These are phyloP conservation scores for Brotula barbata DNA, from an alignment of 2,797 vertebrate genomes.

Conservation along the genomic window DNA sequence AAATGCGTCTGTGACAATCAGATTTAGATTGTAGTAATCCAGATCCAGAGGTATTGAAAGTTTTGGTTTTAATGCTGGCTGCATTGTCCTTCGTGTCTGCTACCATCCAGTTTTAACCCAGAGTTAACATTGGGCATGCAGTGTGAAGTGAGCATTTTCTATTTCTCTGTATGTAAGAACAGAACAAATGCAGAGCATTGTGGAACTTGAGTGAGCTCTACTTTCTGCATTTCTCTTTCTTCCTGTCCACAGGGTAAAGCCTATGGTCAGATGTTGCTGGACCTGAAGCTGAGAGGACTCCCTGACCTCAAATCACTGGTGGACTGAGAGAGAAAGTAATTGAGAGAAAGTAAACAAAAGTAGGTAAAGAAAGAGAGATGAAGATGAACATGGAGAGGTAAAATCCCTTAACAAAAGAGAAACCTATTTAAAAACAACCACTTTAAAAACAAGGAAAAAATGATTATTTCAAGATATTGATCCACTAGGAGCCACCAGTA, in stretches of 20 bases:
- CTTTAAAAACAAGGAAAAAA: not conserved
- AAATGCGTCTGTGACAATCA: no score
- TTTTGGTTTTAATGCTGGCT: no score
- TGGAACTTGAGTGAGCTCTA: no score
- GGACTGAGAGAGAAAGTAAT: constrained; percentile 63
- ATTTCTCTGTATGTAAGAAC: no score
- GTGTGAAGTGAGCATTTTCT: no score
- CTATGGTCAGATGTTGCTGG: constrained; percentile 88
- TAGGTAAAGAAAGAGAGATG: not conserved
- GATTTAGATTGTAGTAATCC: no score
- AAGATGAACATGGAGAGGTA: not conserved
- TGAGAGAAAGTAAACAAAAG: not conserved
- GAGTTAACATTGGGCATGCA: no score
- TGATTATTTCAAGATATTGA: not conserved
- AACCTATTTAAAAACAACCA: not conserved
- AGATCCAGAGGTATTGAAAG: no score
- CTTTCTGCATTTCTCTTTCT: not conserved
- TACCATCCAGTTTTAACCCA: no score
- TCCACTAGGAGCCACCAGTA: not conserved
- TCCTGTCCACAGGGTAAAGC: constrained; percentile 82
- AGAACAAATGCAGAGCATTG: no score
- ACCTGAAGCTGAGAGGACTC: constrained; percentile 83
- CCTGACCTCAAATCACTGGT: constrained; percentile 87
- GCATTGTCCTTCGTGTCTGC: no score
- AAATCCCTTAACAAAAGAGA: not conserved